A percentile compares a stretch with the other conserved stretches of the same genome.
Evolutionary conservation across 2,113 vertebrate species (phyloP).

Genomic region (Varanus salvator): DNA sequence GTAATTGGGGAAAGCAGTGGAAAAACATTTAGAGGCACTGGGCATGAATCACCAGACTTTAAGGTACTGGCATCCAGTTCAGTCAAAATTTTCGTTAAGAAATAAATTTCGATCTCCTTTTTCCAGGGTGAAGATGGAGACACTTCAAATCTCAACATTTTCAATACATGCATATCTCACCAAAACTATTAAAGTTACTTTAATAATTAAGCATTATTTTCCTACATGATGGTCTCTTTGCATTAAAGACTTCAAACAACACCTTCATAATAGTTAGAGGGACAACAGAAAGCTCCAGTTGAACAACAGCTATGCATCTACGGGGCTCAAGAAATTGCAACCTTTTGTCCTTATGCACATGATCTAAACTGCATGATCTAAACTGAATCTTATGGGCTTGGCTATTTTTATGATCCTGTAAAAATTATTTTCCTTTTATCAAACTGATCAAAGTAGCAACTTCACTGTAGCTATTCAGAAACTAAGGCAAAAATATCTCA

Average conservation of each 20-base stretch:
- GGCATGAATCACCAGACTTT: background rate
- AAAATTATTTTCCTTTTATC: background rate
- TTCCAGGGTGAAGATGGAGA: background rate
- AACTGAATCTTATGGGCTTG: background rate
- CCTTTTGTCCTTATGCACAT: background rate
- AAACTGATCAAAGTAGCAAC: background rate
- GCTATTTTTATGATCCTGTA: background rate
- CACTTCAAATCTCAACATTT: background rate
- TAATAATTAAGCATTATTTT: background rate
- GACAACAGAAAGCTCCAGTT: background rate
- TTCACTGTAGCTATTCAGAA: background rate
- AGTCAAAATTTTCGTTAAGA: background rate
- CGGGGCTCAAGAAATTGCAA: background rate
- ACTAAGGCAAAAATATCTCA: background rate
- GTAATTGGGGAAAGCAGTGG: background rate
- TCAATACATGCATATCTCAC: background rate
- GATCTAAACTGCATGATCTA: background rate
- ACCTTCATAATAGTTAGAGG: background rate
- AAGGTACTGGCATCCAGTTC: background rate
- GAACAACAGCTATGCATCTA: no score
- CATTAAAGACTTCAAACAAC: background rate
- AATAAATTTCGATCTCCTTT: background rate
- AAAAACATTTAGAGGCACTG: background rate
- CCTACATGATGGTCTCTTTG: background rate
- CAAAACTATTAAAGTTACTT: background rate